Conservation (phyloP, 2,797 vertebrate genomes). For the Stomatorhinus walkeri region DNA sequence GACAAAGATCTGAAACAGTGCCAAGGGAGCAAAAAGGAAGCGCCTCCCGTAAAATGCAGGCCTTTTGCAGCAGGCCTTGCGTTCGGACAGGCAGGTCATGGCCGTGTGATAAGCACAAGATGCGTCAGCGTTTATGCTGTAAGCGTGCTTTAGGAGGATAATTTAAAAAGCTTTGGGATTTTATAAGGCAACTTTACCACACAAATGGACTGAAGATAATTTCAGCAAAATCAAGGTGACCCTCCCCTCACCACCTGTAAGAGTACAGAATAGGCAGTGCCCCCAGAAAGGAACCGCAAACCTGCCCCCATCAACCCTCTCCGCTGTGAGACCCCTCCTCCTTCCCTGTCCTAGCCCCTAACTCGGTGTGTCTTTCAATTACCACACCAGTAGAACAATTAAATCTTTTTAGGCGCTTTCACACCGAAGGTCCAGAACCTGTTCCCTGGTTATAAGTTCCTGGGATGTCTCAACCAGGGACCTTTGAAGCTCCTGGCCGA, state of each 20-base stretch:
- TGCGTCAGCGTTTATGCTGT: neutral
- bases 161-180: neutral
- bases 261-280: constrained; percentile 42
- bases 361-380: neutral
- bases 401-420: neutral
- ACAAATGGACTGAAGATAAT: constrained; percentile 66
- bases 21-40: constrained; percentile 30
- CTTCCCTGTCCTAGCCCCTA: neutral
- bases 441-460: neutral
- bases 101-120: constrained; percentile 21
- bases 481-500: neutral
- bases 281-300: neutral
- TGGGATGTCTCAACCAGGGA: neutral
- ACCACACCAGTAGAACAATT: neutral
- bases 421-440: neutral
- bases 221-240: constrained; percentile 71
- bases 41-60: constrained; percentile 31
- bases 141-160: neutral
- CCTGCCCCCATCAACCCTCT: neutral
- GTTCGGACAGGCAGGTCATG: neutral
- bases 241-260: constrained; percentile 47
- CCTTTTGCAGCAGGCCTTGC: constrained; percentile 2
- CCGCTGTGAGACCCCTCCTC: neutral
- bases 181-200: constrained; percentile 27
- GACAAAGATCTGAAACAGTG: constrained; percentile 46